phyloP scores from a whole-genome alignment of 64 coral and sea anemone genomes.

The Cladopsammia gracilis region DNA sequence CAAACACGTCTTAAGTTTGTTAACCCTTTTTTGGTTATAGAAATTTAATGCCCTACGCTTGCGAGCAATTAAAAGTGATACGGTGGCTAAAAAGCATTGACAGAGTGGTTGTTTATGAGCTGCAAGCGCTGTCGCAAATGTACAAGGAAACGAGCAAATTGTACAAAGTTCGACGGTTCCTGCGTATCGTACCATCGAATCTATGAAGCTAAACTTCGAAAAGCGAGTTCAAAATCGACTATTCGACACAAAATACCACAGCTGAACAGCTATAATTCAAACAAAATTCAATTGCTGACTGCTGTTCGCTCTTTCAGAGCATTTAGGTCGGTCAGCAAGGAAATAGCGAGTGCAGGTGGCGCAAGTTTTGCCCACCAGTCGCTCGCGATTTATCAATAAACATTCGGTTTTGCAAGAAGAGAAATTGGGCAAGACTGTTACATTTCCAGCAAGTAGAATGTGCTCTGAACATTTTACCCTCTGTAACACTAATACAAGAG shows the following conservation, averaged over 20 bases:
- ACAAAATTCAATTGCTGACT: neutral
- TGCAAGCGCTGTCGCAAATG: neutral
- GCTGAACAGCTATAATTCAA: neutral
- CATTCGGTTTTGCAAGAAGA: slow-evolving; percentile 9
- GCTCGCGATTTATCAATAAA: slow-evolving; percentile 26
- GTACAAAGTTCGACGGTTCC: neutral
- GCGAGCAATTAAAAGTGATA: neutral
- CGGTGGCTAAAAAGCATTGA: neutral
- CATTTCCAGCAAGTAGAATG: neutral
- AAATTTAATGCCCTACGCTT: neutral
- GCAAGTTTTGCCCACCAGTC: slow-evolving; percentile 14
- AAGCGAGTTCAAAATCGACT: neutral
- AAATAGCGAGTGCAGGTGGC: slow-evolving; percentile 33
- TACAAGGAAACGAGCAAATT: neutral
- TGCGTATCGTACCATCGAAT: neutral
- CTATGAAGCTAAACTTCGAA: neutral
- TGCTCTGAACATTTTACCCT: neutral
- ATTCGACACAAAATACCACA: neutral
- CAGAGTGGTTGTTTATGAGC: neutral
- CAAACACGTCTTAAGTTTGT: neutral
- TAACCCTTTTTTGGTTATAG: neutral
- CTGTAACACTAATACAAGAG: neutral
- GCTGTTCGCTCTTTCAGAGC: neutral
- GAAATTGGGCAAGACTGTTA: slow-evolving; percentile 4
- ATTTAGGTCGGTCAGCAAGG: neutral